Conservation (phyloP, 2,113 vertebrate genomes). For the Callionymus lyra region DNA sequence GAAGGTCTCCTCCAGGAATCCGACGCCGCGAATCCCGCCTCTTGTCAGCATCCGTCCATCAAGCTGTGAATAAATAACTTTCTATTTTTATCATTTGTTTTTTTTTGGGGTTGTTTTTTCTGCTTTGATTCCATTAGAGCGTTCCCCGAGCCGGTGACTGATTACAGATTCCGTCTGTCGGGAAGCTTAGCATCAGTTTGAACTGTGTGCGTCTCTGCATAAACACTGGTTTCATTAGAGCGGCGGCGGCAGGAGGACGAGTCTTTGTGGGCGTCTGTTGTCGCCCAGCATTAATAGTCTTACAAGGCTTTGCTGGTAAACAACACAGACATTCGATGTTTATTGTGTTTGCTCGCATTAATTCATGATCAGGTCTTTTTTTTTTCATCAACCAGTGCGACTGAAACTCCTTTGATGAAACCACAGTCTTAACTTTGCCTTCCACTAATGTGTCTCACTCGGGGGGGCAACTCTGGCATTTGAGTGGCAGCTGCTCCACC, state of each 20-base stretch:
- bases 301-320: conserved; percentile 15
- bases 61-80: conserved; percentile 21
- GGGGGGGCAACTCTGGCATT: too few relatives aligned
- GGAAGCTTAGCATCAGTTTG: conserved; percentile 49
- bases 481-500: too few relatives aligned
- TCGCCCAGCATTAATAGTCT: conserved; percentile 32
- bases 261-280: conserved; percentile 20
- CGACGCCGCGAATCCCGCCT: conserved; percentile 1
- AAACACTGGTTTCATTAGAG: conserved; percentile 58
- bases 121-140: conserved; percentile 42
- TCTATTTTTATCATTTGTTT: conserved; percentile 23
- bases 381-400: too few relatives aligned
- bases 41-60: conserved; percentile 36
- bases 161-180: conserved; percentile 56
- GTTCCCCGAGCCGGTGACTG: conserved; percentile 47
- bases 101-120: too few relatives aligned
- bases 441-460: too few relatives aligned
- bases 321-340: not conserved
- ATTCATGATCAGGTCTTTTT: too few relatives aligned
- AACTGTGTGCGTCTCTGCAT: conserved; percentile 50
- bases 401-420: too few relatives aligned
- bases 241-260: conserved; percentile 26
- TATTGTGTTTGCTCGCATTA: too few relatives aligned
- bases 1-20: too few relatives aligned
- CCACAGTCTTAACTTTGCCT: too few relatives aligned